Evolutionary conservation across 1,140 invertebrate genomes (phyloP), one percentile per base, ranked within the genome.

Genomic region (Antheraea pernyi): DNA sequence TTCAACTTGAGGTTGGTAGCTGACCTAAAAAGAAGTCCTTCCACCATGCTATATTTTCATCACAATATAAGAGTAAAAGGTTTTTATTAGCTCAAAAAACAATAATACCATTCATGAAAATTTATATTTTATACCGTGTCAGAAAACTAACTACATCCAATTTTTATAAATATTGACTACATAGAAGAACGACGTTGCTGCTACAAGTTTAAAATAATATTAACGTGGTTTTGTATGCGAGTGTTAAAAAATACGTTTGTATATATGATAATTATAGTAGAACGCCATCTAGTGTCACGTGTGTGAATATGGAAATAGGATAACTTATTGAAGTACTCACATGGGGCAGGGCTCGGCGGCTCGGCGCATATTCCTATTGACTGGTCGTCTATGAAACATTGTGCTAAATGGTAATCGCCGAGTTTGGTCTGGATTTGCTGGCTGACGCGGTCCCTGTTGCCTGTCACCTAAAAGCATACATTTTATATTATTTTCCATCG

Each of bases 381-480:
- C 69, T 94, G 93, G 77, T 96, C 94, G 76, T 94, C 93, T 71
- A 95, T 86, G 63, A 96, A 89, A 70, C 95, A 94, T 84, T 95
- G 94, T 42, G 96, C 94, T 63, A 94, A 88, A 58, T 94, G 93
- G 85, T 95, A 97, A 80, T 95, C 95, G 42, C 96, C 96, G 61
- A 97, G 91, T 74, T 95, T 95, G 62, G 94, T 95, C 82, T 96
- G 95, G 75, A 97, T 96, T 81, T 96, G 94, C 80, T 96, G 94
- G 65, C 94, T 95, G n/a, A 95, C 94, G 59, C 93, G 94, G 86
- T 97, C 96, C 93, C 93, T 60, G 93, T 92, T 80, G 94, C 94
- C 75, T 94, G 95, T 95, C 68, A 96, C 95, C 96, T 96, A 92
- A 87, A 75, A 73, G 13, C 11, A 53, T 53, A 53, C 11, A 53